Evolutionary conservation across 2,797 vertebrate species (phyloP).

Genomic region (Hemibagrus guttatus): DNA sequence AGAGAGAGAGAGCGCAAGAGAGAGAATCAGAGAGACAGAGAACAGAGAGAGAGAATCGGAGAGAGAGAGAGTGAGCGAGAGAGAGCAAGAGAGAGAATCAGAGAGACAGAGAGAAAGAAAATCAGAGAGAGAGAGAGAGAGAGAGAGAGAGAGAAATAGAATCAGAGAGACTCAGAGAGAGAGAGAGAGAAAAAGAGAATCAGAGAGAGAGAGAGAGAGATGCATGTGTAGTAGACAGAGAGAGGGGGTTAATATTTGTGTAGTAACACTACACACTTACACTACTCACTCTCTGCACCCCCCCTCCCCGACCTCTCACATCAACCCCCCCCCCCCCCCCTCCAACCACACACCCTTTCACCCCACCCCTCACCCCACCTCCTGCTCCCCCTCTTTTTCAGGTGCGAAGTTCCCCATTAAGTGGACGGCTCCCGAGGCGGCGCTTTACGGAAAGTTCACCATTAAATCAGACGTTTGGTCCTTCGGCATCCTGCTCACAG

Average conservation of each 20-base stretch:
- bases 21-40: not conserved
- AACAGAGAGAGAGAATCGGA: conserved; percentile 16
- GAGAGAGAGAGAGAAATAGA: conserved; percentile 9
- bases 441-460: conserved; percentile 94
- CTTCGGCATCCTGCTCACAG: conserved; percentile 93
- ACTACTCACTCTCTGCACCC: not conserved
- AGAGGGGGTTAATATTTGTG: not conserved
- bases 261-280: not conserved
- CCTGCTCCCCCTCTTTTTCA: conserved; percentile 58
- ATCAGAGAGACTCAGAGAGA: not conserved
- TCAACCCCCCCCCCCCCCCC: not conserved
- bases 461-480: conserved; percentile 99
- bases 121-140: no score
- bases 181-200: not conserved
- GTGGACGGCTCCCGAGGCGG: conserved; percentile 95
- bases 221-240: not conserved
- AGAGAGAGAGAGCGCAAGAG: not conserved
- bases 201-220: not conserved
- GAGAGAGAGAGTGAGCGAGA: not conserved
- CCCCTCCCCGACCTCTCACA: not conserved
- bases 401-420: conserved; percentile 98
- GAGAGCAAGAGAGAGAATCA: not conserved
- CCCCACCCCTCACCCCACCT: not conserved
- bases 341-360: not conserved
- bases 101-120: not conserved